Percentiles rank a stretch among this genome's conserved stretches.
Conservation (phyloP, 2,888 invertebrate genomes). For the Deroplatys truncata region DNA sequence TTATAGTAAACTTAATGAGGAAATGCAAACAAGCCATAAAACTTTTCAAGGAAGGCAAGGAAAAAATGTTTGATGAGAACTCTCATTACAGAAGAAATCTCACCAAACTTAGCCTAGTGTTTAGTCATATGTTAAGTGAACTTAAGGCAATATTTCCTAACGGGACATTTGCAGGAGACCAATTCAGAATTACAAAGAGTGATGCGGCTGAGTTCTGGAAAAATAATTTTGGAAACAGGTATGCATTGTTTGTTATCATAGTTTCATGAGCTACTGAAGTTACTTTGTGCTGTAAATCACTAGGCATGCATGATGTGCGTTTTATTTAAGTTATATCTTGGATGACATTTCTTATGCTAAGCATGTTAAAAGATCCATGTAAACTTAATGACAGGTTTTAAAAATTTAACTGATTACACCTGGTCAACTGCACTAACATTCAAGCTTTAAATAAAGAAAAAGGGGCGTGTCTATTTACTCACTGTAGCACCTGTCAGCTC, state of each 20-base stretch:
- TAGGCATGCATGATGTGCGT: neutral
- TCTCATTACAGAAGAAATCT: slow-evolving; percentile 91
- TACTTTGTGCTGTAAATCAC: neutral
- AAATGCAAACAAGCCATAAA: slow-evolving; percentile 99
- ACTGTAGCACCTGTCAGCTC: no score
- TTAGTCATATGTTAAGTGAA: slow-evolving; percentile 99
- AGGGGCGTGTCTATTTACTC: no score
- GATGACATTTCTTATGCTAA: no score
- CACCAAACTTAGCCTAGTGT: slow-evolving; percentile 96
- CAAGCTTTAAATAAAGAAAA: no score
- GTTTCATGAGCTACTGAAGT: neutral
- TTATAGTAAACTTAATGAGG: slow-evolving; percentile 94
- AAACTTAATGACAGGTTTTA: no score
- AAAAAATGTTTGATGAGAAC: slow-evolving; percentile 97
- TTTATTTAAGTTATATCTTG: neutral
- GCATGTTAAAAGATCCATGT: no score
- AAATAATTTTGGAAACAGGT: slow-evolving; percentile 94
- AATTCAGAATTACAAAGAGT: slow-evolving; percentile 97
- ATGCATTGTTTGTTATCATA: slow-evolving; percentile 38
- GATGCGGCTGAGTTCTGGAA: slow-evolving; percentile 99
- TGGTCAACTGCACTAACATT: no score
- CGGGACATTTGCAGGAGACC: slow-evolving; percentile 93
- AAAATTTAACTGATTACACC: no score
- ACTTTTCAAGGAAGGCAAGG: slow-evolving; percentile 96
- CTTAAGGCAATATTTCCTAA: slow-evolving; percentile 97